A percentile compares a stretch with the other conserved stretches of the same genome.
Evolutionary conservation across 2,113 vertebrate species (phyloP).

Genomic region (Lasiurus borealis): DNA sequence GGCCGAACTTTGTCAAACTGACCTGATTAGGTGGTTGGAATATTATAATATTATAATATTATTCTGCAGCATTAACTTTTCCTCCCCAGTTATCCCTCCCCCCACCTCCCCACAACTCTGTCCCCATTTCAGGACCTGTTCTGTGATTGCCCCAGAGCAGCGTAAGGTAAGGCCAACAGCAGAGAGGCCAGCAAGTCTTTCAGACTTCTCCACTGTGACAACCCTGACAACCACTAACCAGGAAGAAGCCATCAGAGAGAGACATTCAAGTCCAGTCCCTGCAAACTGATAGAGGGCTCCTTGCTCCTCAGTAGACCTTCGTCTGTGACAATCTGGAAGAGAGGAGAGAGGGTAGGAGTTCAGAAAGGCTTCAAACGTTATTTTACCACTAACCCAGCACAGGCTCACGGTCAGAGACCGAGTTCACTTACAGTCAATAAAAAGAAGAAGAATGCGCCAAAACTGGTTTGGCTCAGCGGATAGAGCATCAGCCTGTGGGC

Average conservation of each 20-base stretch:
- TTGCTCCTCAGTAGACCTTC: background rate
- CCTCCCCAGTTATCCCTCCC: background rate
- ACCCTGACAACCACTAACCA: background rate
- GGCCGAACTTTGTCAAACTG: background rate
- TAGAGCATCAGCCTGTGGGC: too few species aligned
- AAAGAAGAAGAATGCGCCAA: background rate
- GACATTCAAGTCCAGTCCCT: background rate
- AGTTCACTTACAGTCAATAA: background rate
- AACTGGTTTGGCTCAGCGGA: too few species aligned
- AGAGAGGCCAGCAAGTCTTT: background rate
- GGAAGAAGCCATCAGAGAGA: background rate
- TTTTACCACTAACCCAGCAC: background rate
- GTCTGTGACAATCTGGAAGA: background rate
- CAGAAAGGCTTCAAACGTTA: background rate
- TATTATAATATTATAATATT: background rate
- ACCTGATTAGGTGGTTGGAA: background rate
- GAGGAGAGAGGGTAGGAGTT: background rate
- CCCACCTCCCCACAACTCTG: background rate
- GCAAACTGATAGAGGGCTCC: background rate
- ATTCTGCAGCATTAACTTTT: background rate
- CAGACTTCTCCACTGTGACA: background rate
- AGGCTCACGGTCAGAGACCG: background rate
- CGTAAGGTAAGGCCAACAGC: background rate
- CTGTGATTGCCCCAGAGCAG: background rate
- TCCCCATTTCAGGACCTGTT: background rate